phyloP scores from a whole-genome alignment of 1,140 invertebrate species.

The Drosophila simulans region DNA sequence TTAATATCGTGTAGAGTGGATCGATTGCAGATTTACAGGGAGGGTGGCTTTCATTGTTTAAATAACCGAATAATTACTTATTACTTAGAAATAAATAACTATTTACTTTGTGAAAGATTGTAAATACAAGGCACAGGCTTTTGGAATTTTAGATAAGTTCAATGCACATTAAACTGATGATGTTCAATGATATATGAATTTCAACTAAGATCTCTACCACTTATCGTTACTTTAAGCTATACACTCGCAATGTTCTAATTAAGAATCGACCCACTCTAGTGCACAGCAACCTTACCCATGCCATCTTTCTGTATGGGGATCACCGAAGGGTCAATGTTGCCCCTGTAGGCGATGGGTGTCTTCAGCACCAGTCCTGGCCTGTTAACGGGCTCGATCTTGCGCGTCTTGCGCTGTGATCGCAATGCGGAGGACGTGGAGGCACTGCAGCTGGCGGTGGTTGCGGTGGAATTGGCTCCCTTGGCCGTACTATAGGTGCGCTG shows the following conservation, averaged over 20 bases:
- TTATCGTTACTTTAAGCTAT: neutral
- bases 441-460: constrained; percentile 24
- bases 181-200: neutral
- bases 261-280: constrained; percentile 31
- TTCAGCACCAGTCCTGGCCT: constrained; percentile 91
- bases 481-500: constrained; percentile 66
- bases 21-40: constrained; percentile 16
- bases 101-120: too few species aligned
- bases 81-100: neutral
- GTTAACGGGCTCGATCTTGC: constrained; percentile 90
- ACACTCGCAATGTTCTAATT: neutral
- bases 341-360: constrained; percentile 92
- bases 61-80: neutral
- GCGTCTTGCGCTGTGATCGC: constrained; percentile 80
- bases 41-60: neutral
- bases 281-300: constrained; percentile 88
- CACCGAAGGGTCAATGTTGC: constrained; percentile 91
- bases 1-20: constrained; percentile 13
- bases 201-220: neutral
- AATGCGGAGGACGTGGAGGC: constrained; percentile 32
- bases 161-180: neutral
- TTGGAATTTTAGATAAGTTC: neutral
- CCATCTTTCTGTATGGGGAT: constrained; percentile 93
- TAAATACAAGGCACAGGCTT: neutral
- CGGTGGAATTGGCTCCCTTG: constrained; percentile 11